A percentile compares a stretch with the other conserved stretches of the same genome.
phyloP scores from a whole-genome alignment of 2,797 vertebrate species.

The Enoplosus armatus region DNA sequence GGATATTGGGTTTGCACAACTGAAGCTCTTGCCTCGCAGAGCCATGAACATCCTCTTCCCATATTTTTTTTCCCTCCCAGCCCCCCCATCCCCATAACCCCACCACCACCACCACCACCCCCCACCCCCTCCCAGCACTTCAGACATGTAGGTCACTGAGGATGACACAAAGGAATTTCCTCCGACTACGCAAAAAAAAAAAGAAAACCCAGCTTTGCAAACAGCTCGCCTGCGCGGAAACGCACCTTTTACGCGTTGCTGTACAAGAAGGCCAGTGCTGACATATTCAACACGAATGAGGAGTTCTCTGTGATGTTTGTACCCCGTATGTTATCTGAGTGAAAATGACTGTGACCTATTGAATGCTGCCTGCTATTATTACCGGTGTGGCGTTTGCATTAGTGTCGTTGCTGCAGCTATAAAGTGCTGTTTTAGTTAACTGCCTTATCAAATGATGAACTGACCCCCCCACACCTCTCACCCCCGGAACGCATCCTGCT shows the following conservation, averaged over 20 bases:
- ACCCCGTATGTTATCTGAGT: neutral
- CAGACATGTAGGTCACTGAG: conserved; percentile 56
- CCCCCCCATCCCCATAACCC: too few relatives aligned
- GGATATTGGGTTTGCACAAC: conserved; percentile 74
- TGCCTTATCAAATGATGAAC: conserved; percentile 52
- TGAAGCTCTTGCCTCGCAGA: conserved; percentile 46
- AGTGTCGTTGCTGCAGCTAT: conserved; percentile 7
- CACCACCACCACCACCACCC: too few relatives aligned
- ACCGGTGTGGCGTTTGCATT: neutral
- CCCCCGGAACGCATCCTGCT: conserved; percentile 27
- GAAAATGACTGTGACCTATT: neutral
- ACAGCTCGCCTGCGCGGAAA: too few relatives aligned
- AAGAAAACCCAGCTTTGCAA: too few relatives aligned
- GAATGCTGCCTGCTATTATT: neutral
- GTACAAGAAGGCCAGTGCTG: neutral
- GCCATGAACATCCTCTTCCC: conserved; percentile 54
- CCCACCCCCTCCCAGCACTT: conserved; percentile 25
- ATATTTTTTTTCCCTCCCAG: conserved; percentile 9
- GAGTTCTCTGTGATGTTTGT: neutral
- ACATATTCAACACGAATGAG: neutral
- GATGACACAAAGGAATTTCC: conserved; percentile 69
- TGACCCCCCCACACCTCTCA: too few relatives aligned
- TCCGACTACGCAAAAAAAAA: too few relatives aligned
- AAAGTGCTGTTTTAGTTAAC: conserved; percentile 66
- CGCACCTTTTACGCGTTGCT: too few relatives aligned